Conservation (phyloP, 2,797 vertebrate genomes). For the Galagoides demidoff region DNA sequence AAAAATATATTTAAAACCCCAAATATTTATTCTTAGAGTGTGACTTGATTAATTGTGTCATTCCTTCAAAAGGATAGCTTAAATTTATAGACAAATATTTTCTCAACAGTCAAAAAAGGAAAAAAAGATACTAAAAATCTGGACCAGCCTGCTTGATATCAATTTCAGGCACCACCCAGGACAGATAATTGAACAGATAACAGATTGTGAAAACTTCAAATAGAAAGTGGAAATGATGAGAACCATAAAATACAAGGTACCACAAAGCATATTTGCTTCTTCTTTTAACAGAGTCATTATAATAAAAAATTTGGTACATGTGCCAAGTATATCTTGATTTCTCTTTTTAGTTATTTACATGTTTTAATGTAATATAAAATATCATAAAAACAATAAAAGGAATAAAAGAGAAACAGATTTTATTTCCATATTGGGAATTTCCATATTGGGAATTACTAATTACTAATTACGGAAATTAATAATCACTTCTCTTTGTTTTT, state of each 20-base stretch:
- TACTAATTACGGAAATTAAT: no score
- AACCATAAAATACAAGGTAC: conserved; percentile 30
- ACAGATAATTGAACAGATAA: conserved; percentile 20
- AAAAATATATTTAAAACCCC: neutral
- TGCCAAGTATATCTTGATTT: neutral
- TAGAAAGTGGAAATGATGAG: neutral
- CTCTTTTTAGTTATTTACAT: conserved; percentile 14
- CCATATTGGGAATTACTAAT: no score
- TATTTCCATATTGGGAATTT: neutral
- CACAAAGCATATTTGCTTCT: neutral
- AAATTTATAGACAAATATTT: conserved; percentile 30
- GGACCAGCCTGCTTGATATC: neutral
- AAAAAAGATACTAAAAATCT: neutral
- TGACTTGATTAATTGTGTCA: neutral
- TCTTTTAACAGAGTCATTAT: neutral
- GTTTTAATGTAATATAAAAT: conserved; percentile 3
- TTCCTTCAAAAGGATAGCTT: neutral
- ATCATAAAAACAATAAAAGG: neutral
- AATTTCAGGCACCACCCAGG: neutral
- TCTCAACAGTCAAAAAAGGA: neutral
- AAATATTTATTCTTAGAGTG: neutral
- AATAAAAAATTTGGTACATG: neutral
- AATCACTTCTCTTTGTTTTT: conserved; percentile 24
- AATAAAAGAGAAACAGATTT: neutral
- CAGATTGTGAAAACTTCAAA: neutral